Conservation (phyloP, 2,888 invertebrate genomes). For the Phalera bucephala region DNA sequence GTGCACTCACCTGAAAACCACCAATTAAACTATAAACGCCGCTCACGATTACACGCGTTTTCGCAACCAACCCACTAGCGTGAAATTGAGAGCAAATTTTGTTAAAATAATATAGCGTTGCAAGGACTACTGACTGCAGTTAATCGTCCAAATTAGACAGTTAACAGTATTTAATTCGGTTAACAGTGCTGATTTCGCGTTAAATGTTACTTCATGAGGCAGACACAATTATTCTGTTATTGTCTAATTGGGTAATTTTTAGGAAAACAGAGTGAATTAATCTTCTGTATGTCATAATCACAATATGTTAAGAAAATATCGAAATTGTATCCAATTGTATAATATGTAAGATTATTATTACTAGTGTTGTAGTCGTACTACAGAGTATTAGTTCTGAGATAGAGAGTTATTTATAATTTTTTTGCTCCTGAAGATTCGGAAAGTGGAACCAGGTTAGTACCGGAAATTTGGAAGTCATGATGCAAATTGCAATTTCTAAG, state of each 20-base stretch:
- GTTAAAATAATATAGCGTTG: not conserved
- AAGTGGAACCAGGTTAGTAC: too few species aligned
- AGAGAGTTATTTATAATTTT: too few species aligned
- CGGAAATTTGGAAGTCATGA: too few species aligned
- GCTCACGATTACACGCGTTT: conserved; percentile 7
- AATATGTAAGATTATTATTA: too few species aligned
- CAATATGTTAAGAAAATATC: too few species aligned
- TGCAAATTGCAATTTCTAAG: too few species aligned
- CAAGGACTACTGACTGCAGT: not conserved
- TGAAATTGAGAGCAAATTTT: conserved; percentile 33
- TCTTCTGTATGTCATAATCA: too few species aligned
- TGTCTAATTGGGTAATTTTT: not conserved
- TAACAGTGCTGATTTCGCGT: not conserved
- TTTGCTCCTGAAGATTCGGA: too few species aligned
- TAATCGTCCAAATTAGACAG: not conserved
- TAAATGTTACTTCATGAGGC: not conserved
- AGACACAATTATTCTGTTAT: not conserved
- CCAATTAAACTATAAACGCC: conserved; percentile 42
- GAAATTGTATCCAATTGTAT: too few species aligned
- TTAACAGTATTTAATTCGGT: too few species aligned
- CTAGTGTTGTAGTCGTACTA: too few species aligned
- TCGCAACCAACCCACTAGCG: conserved; percentile 37
- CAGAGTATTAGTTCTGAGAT: too few species aligned
- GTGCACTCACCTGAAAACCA: conserved; percentile 22
- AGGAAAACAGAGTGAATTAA: not conserved